phyloP scores from a whole-genome alignment of 2,888 invertebrate species.

The Pachliopta kotzebuea region DNA sequence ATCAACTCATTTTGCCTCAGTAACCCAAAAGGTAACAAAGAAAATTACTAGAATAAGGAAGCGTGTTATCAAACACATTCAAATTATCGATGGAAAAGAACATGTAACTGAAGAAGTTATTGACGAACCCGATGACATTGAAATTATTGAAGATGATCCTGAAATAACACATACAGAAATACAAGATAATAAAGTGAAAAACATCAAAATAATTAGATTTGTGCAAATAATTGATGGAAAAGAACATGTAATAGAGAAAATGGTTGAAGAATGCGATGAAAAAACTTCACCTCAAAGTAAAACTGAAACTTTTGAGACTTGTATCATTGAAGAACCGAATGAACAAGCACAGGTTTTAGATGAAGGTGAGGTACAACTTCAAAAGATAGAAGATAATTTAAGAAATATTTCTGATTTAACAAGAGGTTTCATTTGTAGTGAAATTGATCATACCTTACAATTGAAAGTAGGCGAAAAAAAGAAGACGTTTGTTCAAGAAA shows the following conservation, averaged over 20 bases:
- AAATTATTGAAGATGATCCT: conserved; percentile 84
- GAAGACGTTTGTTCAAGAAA: background rate
- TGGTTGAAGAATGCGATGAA: conserved; percentile 78
- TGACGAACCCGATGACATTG: conserved; percentile 91
- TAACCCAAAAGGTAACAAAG: conserved; percentile 88
- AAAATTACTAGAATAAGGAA: conserved; percentile 86
- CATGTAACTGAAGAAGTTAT: conserved; percentile 90
- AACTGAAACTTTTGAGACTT: conserved; percentile 1
- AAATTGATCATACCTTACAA: conserved; percentile 5
- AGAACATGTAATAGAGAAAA: conserved; percentile 87
- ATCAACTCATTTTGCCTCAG: conserved; percentile 75
- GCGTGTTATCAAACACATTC: conserved; percentile 87
- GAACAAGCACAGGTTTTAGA: background rate
- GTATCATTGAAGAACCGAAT: background rate
- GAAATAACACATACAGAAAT: conserved; percentile 45
- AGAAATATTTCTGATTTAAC: conserved; percentile 25
- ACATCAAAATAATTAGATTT: conserved; percentile 63
- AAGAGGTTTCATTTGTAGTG: conserved; percentile 39
- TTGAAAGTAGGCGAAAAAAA: background rate
- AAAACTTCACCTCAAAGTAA: conserved; percentile 37
- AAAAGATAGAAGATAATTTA: background rate
- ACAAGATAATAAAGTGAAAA: conserved; percentile 25
- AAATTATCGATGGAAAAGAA: conserved; percentile 91
- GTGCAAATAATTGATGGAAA: conserved; percentile 87
- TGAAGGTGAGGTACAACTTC: background rate